Percentiles rank a stretch among this genome's conserved stretches.
phyloP scores from a whole-genome alignment of 1,140 invertebrate species.

The Papilio machaon region DNA sequence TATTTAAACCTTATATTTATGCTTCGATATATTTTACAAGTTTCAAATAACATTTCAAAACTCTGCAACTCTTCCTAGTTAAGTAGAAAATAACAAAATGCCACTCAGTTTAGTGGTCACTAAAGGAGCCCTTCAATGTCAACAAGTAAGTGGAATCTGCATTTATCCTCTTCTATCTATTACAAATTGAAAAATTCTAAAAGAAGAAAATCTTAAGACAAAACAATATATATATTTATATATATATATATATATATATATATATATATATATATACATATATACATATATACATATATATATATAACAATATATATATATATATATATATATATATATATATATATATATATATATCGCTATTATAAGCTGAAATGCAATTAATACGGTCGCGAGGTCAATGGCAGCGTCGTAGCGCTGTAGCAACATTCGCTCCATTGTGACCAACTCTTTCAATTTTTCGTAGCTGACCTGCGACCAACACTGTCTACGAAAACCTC shows the following conservation, averaged over 20 bases:
- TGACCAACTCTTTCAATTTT: constrained; percentile 48
- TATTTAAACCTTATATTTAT: background rate
- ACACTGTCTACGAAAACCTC: constrained; percentile 3
- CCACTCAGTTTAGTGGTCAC: background rate
- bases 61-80: no score
- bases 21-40: no score
- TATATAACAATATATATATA: no score
- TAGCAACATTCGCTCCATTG: constrained; percentile 56
- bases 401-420: constrained; percentile 59
- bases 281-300: no score
- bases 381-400: constrained; percentile 69
- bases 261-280: no score
- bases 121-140: background rate
- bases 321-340: no score
- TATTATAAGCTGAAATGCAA: constrained; percentile 56
- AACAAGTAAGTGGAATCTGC: no score
- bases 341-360: background rate
- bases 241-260: no score
- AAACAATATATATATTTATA: background rate
- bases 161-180: no score
- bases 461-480: constrained; percentile 55
- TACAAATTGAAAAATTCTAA: background rate
- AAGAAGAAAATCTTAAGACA: background rate
- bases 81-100: no score
- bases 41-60: no score